Evolutionary conservation across 1,140 invertebrate species (phyloP), one percentile per base, ranked within the genome.

Genomic region (Proales similis): DNA sequence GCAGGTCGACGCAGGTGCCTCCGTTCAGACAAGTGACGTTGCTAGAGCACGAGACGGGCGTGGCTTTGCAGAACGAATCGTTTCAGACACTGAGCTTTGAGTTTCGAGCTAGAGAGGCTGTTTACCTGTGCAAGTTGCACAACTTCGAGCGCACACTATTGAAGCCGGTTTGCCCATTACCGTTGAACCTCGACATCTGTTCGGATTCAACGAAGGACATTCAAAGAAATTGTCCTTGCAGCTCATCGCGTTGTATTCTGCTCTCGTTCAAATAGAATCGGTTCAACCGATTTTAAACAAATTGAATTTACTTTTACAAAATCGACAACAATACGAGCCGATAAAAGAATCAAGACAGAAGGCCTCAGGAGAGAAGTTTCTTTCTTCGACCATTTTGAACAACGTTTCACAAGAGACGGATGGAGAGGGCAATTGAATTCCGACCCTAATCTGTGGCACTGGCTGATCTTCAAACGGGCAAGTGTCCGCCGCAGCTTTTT

Each of bases 1-100:
- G 9, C 29, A 14, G 26, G n/a, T 29, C 20, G 3, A 42, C 11
- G 46, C 73, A 74, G 24, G 48, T 65, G 1, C 68, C 73, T 5
- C 43, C 42, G 38, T 69, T 67, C 22, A 46, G 38, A 48, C 68
- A 69, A 9, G 45, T 24, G 17, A 65, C 65, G 43, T 65, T 63
- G 9, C 48, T 45, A 7, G 19, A 14, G 38, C 66, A 69, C 14
- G 64, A 62, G 17, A 62, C 38, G 12, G 45, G 36, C 2, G 19
- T 38, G 29, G 7, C 22, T 26, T 24, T 7, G 14, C 51, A 57
- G 11, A 24, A 5, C 22, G n/a, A n/a, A n/a, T n/a, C n/a, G n/a
- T n/a, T n/a, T n/a, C n/a, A n/a, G n/a, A n/a, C n/a, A n/a, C n/a
- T n/a, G n/a, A n/a, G n/a, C n/a, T n/a, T n/a, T n/a, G n/a, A n/a